Evolutionary conservation across 2,797 vertebrate genomes (phyloP), one percentile per base, ranked within the genome.

Genomic region (Girardinus metallicus): DNA sequence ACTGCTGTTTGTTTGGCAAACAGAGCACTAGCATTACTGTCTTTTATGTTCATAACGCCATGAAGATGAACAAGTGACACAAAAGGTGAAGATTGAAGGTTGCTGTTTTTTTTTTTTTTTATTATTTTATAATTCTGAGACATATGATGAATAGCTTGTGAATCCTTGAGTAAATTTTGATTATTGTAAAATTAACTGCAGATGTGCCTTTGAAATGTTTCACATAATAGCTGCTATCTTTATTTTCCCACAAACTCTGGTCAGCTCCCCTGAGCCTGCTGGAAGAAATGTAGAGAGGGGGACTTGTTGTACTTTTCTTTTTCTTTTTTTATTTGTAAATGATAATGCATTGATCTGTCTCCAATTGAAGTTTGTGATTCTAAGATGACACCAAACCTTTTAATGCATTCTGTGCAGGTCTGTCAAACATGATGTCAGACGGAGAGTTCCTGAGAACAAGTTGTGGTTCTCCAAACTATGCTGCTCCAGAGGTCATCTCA

Each of bases 351-450:
- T 62, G 15, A 6, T 62, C 2, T 18, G 3, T 64, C 29, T 31
- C 31, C 62, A 36, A 0, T 39, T 66, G 62, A 21, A 39, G 18
- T 21, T 39, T 66, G 62, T 39, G 62, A 10, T 39, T 21, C 62
- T 66, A 36, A 68, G 5, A 71, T 29, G 68, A 15, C 39, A n/a
- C 23, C 41, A 4, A 51, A n/a, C 68, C 5, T 44, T 71, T 44
- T 44, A 44, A n/a, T 44, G 41, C 23, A 16, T 0, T 34, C 46
- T 80, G 74, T 96, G 73, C 94, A 99, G 99, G 99, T 92, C 96
- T 99, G 85, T 99, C 98, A 92, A 99, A 99, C 94, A 99, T 99
- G 98, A 99, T 99, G 99, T 99, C 98, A 80, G 99, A 99, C 83
- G 99, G 99, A 91, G 99, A 99, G 94, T 99, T 99, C 93, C 94